Conservation (phyloP, 2,888 invertebrate species). For the Tryphoninae sp. region DNA sequence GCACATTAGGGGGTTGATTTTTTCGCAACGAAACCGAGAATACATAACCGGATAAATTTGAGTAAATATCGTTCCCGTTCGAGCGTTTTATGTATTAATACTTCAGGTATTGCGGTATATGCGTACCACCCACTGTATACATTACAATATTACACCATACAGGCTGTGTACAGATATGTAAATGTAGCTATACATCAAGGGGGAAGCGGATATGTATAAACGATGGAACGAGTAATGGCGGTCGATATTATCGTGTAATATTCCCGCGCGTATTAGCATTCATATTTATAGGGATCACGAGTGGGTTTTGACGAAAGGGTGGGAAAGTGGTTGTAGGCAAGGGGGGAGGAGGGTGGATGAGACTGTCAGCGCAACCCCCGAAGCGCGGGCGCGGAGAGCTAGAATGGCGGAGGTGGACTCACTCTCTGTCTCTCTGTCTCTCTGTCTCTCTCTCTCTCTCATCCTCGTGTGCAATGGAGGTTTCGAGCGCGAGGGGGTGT, state of each 20-base stretch:
- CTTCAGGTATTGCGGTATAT: neutral
- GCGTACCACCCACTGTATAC: neutral
- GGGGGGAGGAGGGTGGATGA: neutral
- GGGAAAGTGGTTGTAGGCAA: too few species aligned
- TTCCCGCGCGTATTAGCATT: slow-evolving; percentile 60
- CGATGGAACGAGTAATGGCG: slow-evolving; percentile 55
- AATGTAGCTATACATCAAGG: neutral
- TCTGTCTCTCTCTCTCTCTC: slow-evolving; percentile 6
- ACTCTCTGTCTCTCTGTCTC: slow-evolving; percentile 1
- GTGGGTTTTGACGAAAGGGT: slow-evolving; percentile 49
- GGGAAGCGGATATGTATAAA: neutral
- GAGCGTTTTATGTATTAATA: slow-evolving; percentile 13
- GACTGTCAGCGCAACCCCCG: slow-evolving; percentile 49
- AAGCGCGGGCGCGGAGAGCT: slow-evolving; percentile 26
- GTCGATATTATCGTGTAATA: slow-evolving; percentile 57
- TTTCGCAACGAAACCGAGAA: neutral
- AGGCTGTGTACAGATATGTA: slow-evolving; percentile 2
- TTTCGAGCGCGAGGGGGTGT: slow-evolving; percentile 22
- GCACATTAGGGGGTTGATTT: neutral
- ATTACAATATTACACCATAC: neutral
- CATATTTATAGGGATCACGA: slow-evolving; percentile 67
- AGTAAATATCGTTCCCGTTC: slow-evolving; percentile 6
- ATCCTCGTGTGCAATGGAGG: slow-evolving; percentile 18
- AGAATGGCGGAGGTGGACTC: slow-evolving; percentile 45
- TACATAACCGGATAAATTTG: slow-evolving; percentile 33